Base-by-base conservation (phyloP, 2,113 vertebrate species). In the Balaenoptera acutorostrata region DNA sequence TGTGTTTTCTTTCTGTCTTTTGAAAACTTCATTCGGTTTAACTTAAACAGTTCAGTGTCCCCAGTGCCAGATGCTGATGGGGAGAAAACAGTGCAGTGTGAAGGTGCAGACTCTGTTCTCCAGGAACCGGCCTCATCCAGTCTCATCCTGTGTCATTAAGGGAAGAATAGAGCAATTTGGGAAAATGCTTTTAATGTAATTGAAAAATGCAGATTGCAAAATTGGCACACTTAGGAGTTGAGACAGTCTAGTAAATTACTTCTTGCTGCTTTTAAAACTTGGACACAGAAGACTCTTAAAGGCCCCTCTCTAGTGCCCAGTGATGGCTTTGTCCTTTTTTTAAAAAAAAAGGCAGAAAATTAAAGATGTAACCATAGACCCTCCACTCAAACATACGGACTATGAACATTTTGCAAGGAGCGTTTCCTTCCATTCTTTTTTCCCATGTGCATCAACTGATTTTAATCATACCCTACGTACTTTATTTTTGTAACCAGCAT, bases 161-260 rank as follows among this genome's bases (percentile, higher is more conserved):
- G 71, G 87, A 83, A 96, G 96, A 97, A 96, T 66, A 77, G 96
- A 97, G 95, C 97, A 96, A 95, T 97, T 95, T 89, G 87, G 97
- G 88, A 87, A 97, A 96, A 97, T 93, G 98, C 95, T 97, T 98
- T 97, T 96, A 97, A 95, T 95, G 95, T 97, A 95, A 98, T 97
- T 98, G 97, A 90, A 97, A 97, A 96, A 96, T 95, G 97, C 96
- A 96, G 87, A 97, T 96, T 95, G 92, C 83, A 93, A 81, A 93
- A 97, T 95, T 97, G 97, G 98, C 96, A 89, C 83, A 57, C 89
- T 69, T 68, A 95, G 83, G 84, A 57, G 52, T 55, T 29, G 95
- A 95, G 97, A 78, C 90, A 87, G 93, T 80, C 78, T 89, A 80
- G 83, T 59, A 46, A 96, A 90, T 96, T 75, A 96, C 93, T 93